Percentiles rank a stretch among this genome's conserved stretches.
These are phyloP conservation scores for Orthosia cruda DNA, from an alignment of 2,888 invertebrate genomes.

Conservation along the genomic window DNA sequence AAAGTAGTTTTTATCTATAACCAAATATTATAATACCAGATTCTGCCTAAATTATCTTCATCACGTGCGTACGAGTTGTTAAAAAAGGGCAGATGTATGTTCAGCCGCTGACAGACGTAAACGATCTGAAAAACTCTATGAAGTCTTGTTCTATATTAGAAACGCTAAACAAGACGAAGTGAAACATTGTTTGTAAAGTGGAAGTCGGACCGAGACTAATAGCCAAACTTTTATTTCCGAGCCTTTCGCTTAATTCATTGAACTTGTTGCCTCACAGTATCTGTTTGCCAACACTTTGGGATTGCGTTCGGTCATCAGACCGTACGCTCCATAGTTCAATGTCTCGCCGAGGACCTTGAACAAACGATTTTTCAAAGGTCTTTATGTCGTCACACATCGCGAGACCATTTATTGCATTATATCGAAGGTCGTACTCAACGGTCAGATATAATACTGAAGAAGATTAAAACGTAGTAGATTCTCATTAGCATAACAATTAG, in stretches of 20 bases:
- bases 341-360: conserved; percentile 79
- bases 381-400: conserved; percentile 69
- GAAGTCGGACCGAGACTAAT: conserved; percentile 49
- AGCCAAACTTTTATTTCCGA: conserved; percentile 59
- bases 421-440: conserved; percentile 55
- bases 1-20: neutral
- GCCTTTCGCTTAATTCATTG: conserved; percentile 75
- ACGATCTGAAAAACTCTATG: conserved; percentile 4
- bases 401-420: conserved; percentile 62
- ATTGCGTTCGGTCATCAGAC: conserved; percentile 82
- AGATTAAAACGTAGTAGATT: conserved; percentile 45
- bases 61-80: neutral
- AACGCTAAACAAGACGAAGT: conserved; percentile 20
- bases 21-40: neutral
- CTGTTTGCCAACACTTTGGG: conserved; percentile 77
- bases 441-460: conserved; percentile 34
- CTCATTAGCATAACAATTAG: conserved; percentile 27
- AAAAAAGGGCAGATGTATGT: neutral
- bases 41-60: neutral
- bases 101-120: neutral
- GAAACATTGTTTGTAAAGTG: conserved; percentile 25
- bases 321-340: conserved; percentile 82
- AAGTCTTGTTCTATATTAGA: neutral
- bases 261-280: conserved; percentile 76
- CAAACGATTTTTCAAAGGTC: conserved; percentile 66